A percentile compares a stretch with the other conserved stretches of the same genome.
Evolutionary conservation across 2,888 invertebrate species (phyloP).

Genomic region (Dryococelus australis): DNA sequence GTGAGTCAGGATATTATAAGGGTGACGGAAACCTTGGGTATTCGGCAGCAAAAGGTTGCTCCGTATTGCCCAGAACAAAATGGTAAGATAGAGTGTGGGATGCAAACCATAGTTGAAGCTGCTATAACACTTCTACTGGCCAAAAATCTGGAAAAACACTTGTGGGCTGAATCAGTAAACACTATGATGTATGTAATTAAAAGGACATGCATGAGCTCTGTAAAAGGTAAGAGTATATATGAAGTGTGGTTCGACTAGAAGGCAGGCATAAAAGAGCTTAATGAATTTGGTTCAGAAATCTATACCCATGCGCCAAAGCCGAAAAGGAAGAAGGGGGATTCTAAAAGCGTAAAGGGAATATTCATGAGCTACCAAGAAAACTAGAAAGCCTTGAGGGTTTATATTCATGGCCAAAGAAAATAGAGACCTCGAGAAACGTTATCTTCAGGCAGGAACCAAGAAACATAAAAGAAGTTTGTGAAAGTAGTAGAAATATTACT

Average conservation of each 20-base stretch:
- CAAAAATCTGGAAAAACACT: no score
- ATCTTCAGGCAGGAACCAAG: not conserved
- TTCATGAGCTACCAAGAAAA: not conserved
- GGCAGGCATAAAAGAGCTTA: not conserved
- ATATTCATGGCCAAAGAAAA: no score
- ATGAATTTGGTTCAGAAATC: no score
- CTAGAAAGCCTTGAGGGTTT: no score
- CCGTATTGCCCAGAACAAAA: no score
- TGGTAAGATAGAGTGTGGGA: not conserved
- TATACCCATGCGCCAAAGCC: not conserved
- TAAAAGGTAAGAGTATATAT: no score
- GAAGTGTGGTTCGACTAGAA: not conserved
- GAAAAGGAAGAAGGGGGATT: not conserved
- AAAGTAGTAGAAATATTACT: not conserved
- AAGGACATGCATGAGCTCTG: not conserved
- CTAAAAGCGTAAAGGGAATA: not conserved
- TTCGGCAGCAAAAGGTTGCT: no score
- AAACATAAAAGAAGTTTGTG: not conserved
- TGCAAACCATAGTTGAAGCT: not conserved
- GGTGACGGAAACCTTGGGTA: no score
- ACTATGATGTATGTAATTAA: not conserved
- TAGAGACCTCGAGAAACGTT: not conserved
- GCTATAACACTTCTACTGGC: not conserved
- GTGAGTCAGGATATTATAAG: no score
- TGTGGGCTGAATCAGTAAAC: not conserved